Base-by-base conservation (phyloP, 2,113 vertebrate species). In the Pterocles gutturalis region DNA sequence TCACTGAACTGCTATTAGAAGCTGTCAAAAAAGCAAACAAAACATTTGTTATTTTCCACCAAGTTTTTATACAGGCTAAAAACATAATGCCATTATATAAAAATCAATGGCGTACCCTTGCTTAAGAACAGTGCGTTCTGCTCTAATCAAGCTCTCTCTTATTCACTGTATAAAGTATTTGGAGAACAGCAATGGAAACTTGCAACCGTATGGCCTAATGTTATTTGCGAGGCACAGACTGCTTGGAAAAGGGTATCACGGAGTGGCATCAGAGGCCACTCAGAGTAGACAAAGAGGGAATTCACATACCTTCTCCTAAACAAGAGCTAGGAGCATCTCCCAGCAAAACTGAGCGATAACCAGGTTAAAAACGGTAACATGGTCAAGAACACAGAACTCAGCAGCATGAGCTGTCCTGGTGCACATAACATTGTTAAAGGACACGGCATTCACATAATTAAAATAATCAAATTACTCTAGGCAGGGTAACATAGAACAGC, bases 21-120 rank as follows among this genome's bases (percentile, higher is more conserved):
- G 83, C 88, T 71, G 85, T 92, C 96, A 97, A 89, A 92, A 94
- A 93, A 76, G 61, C 77, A 95, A 96, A 87, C 70, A 87, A 82
- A 93, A 61, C 85, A 64, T 89, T 73, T 75, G 45, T 73, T 76
- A 72, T 83, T 94, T 93, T 79, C 48, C 48, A 84, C 48, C 72
- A 62, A 92, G 57, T 53, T 93, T 93, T 93, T 87, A 84, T 46
- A 79, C 48, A 90, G 77, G 90, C 86, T 91, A 57, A 89, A 95
- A 75, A 10, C 87, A 31, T 61, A 55, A 85, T 61, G 84, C 72
- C 36, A 24, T 88, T 71, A 45, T 48, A 38, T 49, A 87, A 84
- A 93, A 95, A 90, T 64, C 83, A 71, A 46, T 69, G 41, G 69
- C 41, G 65, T 78, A 51, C 9, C 14, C 24, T 88, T 81, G 53